A percentile compares a stretch with the other conserved stretches of the same genome.
phyloP scores from a whole-genome alignment of 2,888 invertebrate genomes.

The Podotricha telesiphe region DNA sequence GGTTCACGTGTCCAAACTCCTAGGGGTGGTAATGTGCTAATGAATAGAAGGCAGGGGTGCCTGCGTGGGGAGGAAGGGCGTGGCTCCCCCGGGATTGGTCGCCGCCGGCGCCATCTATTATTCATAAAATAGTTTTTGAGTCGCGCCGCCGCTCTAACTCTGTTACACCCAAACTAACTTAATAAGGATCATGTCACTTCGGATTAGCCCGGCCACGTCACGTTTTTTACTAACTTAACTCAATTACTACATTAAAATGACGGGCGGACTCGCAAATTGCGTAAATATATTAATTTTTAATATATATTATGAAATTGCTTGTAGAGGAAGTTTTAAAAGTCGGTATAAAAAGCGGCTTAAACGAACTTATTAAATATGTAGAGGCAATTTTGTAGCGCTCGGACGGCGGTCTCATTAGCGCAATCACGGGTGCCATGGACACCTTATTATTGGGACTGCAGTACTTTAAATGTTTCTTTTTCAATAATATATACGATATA shows the following conservation, averaged over 20 bases:
- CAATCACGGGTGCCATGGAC: slow-evolving; percentile 56
- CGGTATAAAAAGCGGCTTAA: slow-evolving; percentile 63
- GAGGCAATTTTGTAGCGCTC: slow-evolving; percentile 69
- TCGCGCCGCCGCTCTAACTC: slow-evolving; percentile 78
- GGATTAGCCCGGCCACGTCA: slow-evolving; percentile 68
- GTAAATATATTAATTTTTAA: slow-evolving; percentile 76
- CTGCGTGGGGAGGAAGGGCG: slow-evolving; percentile 52
- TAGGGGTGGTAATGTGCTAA: slow-evolving; percentile 81
- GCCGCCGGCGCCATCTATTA: slow-evolving; percentile 80
- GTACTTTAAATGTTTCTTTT: background rate
- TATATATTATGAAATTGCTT: slow-evolving; percentile 66
- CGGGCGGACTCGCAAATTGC: slow-evolving; percentile 59
- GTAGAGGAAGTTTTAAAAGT: slow-evolving; percentile 36
- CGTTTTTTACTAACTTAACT: slow-evolving; percentile 67
- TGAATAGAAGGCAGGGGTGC: slow-evolving; percentile 72
- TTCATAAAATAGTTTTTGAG: slow-evolving; percentile 84
- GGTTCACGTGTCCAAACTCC: slow-evolving; percentile 58
- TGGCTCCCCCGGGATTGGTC: slow-evolving; percentile 80
- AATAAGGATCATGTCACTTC: slow-evolving; percentile 83
- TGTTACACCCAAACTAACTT: slow-evolving; percentile 72
- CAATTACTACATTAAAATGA: slow-evolving; percentile 67
- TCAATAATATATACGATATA: background rate
- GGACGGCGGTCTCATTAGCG: slow-evolving; percentile 59
- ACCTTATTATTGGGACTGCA: slow-evolving; percentile 21
- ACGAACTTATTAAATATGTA: slow-evolving; percentile 79